phyloP scores from a whole-genome alignment of 2,888 invertebrate species.

The Mythimna lalbum region DNA sequence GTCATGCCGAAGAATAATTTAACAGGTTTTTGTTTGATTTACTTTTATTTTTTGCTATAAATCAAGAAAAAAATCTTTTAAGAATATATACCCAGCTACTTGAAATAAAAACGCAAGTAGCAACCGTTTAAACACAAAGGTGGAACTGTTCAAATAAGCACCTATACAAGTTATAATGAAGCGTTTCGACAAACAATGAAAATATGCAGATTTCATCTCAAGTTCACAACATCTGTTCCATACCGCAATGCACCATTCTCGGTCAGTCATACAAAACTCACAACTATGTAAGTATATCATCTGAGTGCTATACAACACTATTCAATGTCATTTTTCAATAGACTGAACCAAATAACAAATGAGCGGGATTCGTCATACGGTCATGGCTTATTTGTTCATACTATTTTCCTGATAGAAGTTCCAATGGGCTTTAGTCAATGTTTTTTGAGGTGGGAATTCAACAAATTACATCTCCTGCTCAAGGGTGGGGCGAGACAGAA shows the following conservation, averaged over 20 bases:
- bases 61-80: conserved; percentile 34
- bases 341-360: conserved; percentile 27
- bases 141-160: conserved; percentile 13
- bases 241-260: conserved; percentile 69
- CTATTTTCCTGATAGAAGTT: conserved; percentile 46
- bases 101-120: conserved; percentile 6
- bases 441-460: too few relatives aligned
- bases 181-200: conserved; percentile 50
- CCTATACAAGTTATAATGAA: conserved; percentile 15
- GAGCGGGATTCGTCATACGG: conserved; percentile 36
- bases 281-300: conserved; percentile 44
- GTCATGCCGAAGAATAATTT: conserved; percentile 21
- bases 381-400: conserved; percentile 40
- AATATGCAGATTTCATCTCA: conserved; percentile 63
- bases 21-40: conserved; percentile 23
- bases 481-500: too few relatives aligned
- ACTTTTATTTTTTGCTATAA: conserved; percentile 39
- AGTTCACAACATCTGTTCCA: conserved; percentile 67
- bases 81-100: conserved; percentile 4
- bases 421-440: conserved; percentile 3
- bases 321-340: conserved; percentile 46
- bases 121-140: conserved; percentile 5
- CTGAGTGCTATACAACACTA: conserved; percentile 20
- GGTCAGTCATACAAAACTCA: conserved; percentile 44
- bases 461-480: too few relatives aligned